Conservation (phyloP, 2,888 invertebrate species). For the Volucella zonaria region DNA sequence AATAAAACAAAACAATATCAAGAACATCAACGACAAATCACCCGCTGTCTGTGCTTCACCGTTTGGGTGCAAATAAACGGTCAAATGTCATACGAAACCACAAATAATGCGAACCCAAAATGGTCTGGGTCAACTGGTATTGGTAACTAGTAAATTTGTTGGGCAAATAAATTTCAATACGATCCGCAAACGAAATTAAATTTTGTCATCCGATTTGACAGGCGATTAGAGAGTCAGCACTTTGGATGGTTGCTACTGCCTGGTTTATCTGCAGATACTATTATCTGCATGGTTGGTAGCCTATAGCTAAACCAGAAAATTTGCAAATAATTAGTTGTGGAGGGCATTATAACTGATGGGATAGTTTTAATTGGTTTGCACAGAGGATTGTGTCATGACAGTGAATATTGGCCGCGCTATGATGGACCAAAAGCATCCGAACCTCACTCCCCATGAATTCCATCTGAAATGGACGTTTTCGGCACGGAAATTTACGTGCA, state of each 20-base stretch:
- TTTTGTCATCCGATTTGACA: constrained; percentile 47
- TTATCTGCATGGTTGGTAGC: constrained; percentile 12
- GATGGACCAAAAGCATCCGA: neutral
- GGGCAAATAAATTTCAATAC: constrained; percentile 53
- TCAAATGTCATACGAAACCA: constrained; percentile 37
- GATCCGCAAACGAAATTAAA: constrained; percentile 47
- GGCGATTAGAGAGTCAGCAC: constrained; percentile 41
- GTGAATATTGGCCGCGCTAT: neutral
- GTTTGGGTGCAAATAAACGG: neutral
- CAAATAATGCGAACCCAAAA: constrained; percentile 24
- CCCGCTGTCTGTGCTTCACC: neutral
- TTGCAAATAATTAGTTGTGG: constrained; percentile 59
- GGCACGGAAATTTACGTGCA: constrained; percentile 5
- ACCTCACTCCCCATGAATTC: neutral
- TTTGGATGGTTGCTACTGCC: neutral
- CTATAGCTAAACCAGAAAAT: constrained; percentile 46
- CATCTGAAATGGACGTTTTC: neutral
- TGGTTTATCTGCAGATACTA: neutral
- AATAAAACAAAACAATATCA: neutral
- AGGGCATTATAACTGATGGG: constrained; percentile 58
- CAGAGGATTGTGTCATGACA: neutral
- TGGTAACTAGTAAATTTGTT: constrained; percentile 46
- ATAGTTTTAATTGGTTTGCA: constrained; percentile 54
- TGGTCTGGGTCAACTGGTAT: neutral
- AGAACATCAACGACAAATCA: neutral